Percentiles rank a stretch among this genome's conserved stretches.
Evolutionary conservation across 2,888 invertebrate species (phyloP).

Genomic region (Cheilosia impressa): DNA sequence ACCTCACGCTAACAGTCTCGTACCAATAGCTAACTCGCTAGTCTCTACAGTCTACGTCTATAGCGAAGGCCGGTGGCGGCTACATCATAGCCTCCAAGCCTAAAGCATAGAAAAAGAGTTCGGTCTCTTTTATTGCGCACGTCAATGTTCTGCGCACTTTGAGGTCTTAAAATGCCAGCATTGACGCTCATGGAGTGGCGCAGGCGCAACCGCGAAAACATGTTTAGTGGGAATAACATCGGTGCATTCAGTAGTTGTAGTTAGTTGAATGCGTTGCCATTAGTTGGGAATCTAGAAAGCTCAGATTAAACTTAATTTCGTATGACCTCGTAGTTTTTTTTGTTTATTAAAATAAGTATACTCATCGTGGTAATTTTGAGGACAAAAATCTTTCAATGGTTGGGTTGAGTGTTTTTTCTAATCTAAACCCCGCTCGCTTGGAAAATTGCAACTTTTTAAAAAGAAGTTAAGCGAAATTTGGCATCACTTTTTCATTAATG

Average conservation of each 20-base stretch:
- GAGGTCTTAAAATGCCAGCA: conserved; percentile 49
- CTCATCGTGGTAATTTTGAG: too few species aligned
- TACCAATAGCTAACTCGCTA: conserved; percentile 45
- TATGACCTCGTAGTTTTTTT: too few species aligned
- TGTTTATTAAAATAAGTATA: too few species aligned
- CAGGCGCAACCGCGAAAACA: conserved; percentile 12
- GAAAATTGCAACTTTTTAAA: too few species aligned
- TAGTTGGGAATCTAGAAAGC: too few species aligned
- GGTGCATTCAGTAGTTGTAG: background rate
- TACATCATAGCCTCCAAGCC: conserved; percentile 52
- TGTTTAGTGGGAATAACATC: background rate
- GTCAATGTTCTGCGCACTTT: conserved; percentile 21
- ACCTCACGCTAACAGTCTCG: conserved; percentile 28
- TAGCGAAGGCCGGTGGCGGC: conserved; percentile 48
- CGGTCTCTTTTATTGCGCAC: conserved; percentile 20
- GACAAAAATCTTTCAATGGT: too few species aligned
- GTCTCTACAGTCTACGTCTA: background rate
- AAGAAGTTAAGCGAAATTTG: too few species aligned
- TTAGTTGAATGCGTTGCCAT: too few species aligned
- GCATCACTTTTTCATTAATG: too few species aligned
- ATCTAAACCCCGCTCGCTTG: too few species aligned
- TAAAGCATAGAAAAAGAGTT: conserved; percentile 29
- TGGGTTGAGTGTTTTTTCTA: too few species aligned
- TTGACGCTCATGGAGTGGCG: conserved; percentile 40
- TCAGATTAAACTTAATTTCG: too few species aligned